Conservation (phyloP, 1,140 invertebrate genomes). For the Lethrus apterus region DNA sequence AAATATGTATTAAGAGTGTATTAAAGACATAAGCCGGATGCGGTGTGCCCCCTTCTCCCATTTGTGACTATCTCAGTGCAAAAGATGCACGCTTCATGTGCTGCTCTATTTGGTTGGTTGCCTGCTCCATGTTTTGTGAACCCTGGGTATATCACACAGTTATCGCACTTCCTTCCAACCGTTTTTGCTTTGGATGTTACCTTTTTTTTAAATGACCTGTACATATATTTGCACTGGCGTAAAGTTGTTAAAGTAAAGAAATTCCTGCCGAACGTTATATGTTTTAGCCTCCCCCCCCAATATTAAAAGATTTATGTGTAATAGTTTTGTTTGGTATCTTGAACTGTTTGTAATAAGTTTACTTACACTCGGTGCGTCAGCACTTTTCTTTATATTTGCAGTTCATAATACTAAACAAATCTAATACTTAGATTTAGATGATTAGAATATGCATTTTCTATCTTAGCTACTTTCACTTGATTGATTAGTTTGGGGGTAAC, state of each 20-base stretch:
- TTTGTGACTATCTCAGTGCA: constrained; percentile 24
- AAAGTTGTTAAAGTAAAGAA: no score
- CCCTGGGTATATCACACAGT: constrained; percentile 22
- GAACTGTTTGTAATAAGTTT: no score
- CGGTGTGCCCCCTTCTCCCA: constrained; percentile 25
- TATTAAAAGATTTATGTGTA: no score
- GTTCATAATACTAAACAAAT: no score
- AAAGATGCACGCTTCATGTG: constrained; percentile 36
- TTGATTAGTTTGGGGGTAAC: constrained; percentile 10
- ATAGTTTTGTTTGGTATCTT: no score
- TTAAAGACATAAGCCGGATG: constrained; percentile 5
- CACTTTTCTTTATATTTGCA: no score
- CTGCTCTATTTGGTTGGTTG: constrained; percentile 35
- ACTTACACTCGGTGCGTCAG: not conserved
- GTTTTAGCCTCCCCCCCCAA: no score
- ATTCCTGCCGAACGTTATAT: no score
- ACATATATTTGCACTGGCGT: constrained; percentile 1
- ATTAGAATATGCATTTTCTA: no score
- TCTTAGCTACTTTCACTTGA: no score
- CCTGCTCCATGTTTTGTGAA: constrained; percentile 34
- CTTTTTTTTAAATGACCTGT: constrained; percentile 11
- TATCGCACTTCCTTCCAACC: constrained; percentile 27
- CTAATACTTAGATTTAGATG: no score
- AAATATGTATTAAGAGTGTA: no score
- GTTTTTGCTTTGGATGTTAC: constrained; percentile 33